Evolutionary conservation across 2,113 vertebrate genomes (phyloP).

Genomic region (Mus musculus): GRCm39 chr16:36717501-36718000

Average conservation of each 20-base stretch:
- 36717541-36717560: neutral
- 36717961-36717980: neutral
- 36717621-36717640: neutral
- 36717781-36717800: neutral
- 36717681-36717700: neutral
- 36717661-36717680: neutral
- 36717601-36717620: neutral
- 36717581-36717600: neutral
- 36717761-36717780: neutral
- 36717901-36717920: neutral
- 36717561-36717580: neutral
- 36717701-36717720: neutral
- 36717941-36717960: neutral
- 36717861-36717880: neutral
- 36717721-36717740: no score
- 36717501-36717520: no score
- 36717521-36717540: neutral
- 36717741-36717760: neutral
- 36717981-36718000: neutral
- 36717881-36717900: neutral
- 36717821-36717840: neutral
- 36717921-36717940: neutral
- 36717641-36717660: neutral
- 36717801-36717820: neutral
- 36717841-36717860: neutral